Base-by-base conservation (phyloP, 2,113 vertebrate species). In the Hippocampus abdominalis region DNA sequence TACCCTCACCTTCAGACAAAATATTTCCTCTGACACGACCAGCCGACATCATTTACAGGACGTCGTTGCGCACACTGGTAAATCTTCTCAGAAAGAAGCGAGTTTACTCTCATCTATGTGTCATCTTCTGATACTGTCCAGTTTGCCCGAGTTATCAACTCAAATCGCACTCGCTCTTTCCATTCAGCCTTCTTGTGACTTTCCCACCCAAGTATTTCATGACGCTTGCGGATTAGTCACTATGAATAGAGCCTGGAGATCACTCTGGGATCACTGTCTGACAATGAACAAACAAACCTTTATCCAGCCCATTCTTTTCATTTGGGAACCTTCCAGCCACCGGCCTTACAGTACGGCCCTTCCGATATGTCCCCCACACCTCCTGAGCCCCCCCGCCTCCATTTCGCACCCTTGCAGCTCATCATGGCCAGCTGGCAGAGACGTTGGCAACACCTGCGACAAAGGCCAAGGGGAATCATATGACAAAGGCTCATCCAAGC, bases 361-460 rank as follows among this genome's bases (percentile, higher is more conserved):
- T 71, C 61, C 57, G 32, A 62, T 65, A 67, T 42, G 29, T 69
- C 75, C 63, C 13, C 61, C 3, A 51, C 32, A 49, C 13, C 54
- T 62, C 59, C 44, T 5, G 40, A 1, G 1, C 20, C 62, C 62
- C 12, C 39, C 62, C 36, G 4, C 62, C 63, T 8, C 63, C 63
- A n/a, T 71, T 60, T 56, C 67, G 70, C 69, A 42, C 73, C 61
- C 70, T 61, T 76, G 64, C 16, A 61, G 44, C 60, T 70, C 76
- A 81, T 81, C 74, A 72, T 61, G 40, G 23, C 76, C 78, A 81
- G 78, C 72, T 84, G 79, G 70, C 70, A 79, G 68, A 78, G 69
- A 80, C 51, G 64, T 49, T 79, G 68, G 78, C 72, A 81, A 77
- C 71, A 77, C 77, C 76, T 86, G 79, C 73, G 40, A 84, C 76